Evolutionary conservation across 2,888 invertebrate genomes (phyloP), one percentile per base, ranked within the genome.

Genomic region (Xestobium rufovillosum): DNA sequence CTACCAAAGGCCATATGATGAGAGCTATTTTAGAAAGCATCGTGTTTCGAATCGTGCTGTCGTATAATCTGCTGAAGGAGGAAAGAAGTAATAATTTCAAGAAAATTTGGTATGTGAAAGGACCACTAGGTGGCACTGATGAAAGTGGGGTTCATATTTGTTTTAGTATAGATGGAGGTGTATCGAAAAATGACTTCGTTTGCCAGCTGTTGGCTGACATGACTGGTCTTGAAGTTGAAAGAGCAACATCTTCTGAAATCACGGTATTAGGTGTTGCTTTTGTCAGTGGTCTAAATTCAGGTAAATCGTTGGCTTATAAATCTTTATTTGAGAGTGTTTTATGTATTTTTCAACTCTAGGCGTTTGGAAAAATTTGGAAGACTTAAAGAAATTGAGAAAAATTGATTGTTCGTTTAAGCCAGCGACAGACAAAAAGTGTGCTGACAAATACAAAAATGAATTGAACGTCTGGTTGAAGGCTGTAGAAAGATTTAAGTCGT

Each of bases 91-190:
- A 38, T n/a, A 36, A 42, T 15, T 44, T 51, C 27, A 47, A 45
- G 19, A 44, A 39, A 37, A 51, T 56, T 36, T 47, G 48, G 55
- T 56, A 45, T 40, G 38, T 26, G 6, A 12, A 30, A 8, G 9
- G 6, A 30, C 27, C 10, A 30, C 13, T 19, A n/a, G 6, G 23
- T 19, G 6, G n/a, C n/a, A n/a, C n/a, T n/a, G n/a, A n/a, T n/a
- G n/a, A n/a, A n/a, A n/a, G n/a, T n/a, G n/a, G n/a, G n/a, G n/a
- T n/a, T n/a, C n/a, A n/a, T n/a, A n/a, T n/a, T n/a, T n/a, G n/a
- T n/a, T n/a, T 4, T 63, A 94, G 95, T 55, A 76, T 91, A 41
- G 91, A 95, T 63, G 96, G 96, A 2, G 96, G 96, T n/a, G 92
- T 96, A n/a, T 83, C 92, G 0, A 80, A 79, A 44, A 96, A 94